Evolutionary conservation across 2,113 vertebrate genomes (phyloP).

Genomic region (Festucalex cinctus): DNA sequence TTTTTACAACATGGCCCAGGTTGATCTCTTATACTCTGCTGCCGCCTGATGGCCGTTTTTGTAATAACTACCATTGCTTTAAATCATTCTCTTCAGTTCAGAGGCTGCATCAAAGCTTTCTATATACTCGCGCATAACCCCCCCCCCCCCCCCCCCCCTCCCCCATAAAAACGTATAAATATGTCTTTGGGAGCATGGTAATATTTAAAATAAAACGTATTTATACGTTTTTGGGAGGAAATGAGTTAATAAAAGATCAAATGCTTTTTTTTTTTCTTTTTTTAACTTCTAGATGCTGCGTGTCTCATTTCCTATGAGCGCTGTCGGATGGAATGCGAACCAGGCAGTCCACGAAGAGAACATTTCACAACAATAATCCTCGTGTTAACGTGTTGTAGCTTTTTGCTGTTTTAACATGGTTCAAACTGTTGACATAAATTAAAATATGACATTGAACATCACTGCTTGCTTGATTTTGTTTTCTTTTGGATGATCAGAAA

Average conservation of each 20-base stretch:
- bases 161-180: no score
- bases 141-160: no score
- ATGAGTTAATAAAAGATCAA: neutral
- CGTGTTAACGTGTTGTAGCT: constrained; percentile 8
- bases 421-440: constrained; percentile 15
- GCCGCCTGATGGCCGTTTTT: no score
- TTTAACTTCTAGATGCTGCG: constrained; percentile 65
- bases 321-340: constrained; percentile 1
- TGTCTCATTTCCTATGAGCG: constrained; percentile 69
- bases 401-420: constrained; percentile 2
- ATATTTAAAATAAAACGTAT: no score
- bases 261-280: constrained; percentile 18
- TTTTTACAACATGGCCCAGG: no score
- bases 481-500: neutral
- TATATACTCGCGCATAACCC: no score
- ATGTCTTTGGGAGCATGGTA: no score
- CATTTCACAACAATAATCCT: neutral
- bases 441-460: constrained; percentile 16
- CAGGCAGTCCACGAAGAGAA: constrained; percentile 10
- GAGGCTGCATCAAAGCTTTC: no score
- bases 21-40: no score
- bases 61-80: no score
- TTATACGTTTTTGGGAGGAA: no score
- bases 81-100: no score
- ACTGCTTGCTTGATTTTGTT: constrained; percentile 7